Evolutionary conservation across 2,113 vertebrate genomes (phyloP).

Genomic region (Corvus cornix): DNA sequence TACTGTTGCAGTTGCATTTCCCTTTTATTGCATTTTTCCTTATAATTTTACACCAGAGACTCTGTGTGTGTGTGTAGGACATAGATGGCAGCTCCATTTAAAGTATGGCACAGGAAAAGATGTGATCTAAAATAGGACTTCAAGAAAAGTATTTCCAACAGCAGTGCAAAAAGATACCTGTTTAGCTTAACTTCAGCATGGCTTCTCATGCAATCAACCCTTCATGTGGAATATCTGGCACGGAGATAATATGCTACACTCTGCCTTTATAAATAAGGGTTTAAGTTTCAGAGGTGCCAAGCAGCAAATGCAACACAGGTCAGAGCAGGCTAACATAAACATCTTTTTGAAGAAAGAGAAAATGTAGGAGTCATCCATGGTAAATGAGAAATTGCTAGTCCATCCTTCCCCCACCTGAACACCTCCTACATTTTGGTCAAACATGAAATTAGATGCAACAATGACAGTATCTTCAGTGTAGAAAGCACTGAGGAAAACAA

Average conservation of each 20-base stretch:
- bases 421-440: background rate
- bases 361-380: background rate
- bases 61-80: background rate
- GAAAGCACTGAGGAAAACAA: background rate
- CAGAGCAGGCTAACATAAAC: background rate
- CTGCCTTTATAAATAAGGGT: background rate
- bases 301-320: background rate
- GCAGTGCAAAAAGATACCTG: background rate
- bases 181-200: background rate
- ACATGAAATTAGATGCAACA: background rate
- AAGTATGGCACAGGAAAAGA: background rate
- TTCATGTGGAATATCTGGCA: background rate
- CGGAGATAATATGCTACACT: background rate
- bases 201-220: background rate
- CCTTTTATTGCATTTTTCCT: background rate
- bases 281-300: background rate
- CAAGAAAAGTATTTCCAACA: background rate
- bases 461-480: background rate
- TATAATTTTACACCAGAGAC: background rate
- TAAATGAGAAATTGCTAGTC: background rate
- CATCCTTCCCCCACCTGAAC: background rate
- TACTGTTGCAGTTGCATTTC: background rate
- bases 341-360: background rate
- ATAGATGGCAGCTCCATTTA: background rate
- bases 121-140: background rate